A percentile compares a stretch with the other conserved stretches of the same genome.
These are phyloP conservation scores for Cephus spinipes DNA, from an alignment of 2,888 invertebrate species.

Conservation along the genomic window DNA sequence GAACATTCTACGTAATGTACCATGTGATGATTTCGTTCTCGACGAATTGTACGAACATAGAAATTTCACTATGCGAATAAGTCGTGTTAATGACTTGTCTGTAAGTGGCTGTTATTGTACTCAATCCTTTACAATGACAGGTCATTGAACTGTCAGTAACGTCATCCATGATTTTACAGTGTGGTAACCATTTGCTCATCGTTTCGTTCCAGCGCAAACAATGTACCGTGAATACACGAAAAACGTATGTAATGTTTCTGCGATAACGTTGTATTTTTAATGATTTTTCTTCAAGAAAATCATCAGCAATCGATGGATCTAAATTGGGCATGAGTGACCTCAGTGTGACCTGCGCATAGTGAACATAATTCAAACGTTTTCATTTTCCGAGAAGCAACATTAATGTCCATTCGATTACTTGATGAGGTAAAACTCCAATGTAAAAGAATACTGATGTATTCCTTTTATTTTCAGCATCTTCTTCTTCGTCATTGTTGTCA, in stretches of 20 bases:
- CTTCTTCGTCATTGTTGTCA: not conserved
- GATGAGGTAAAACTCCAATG: constrained; percentile 20
- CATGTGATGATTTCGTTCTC: constrained; percentile 16
- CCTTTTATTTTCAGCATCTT: not conserved
- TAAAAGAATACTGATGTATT: constrained; percentile 10
- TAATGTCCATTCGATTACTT: constrained; percentile 2
- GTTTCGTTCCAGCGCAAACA: constrained; percentile 17
- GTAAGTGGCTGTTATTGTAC: constrained; percentile 17
- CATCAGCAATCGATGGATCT: constrained; percentile 10
- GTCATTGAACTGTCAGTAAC: constrained; percentile 12
- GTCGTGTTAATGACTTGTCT: not conserved
- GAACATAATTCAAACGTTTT: not conserved
- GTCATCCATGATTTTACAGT: constrained; percentile 15
- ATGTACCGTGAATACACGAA: constrained; percentile 15
- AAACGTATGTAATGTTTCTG: constrained; percentile 11
- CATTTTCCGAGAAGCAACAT: not conserved
- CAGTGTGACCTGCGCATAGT: not conserved
- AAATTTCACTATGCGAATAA: not conserved
- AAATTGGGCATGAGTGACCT: constrained; percentile 10
- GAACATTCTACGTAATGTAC: not conserved
- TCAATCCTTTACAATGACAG: constrained; percentile 17
- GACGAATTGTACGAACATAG: constrained; percentile 3
- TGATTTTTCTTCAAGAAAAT: constrained; percentile 5
- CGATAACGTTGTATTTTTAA: not conserved
- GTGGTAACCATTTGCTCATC: not conserved